phyloP scores from a whole-genome alignment of 2,888 invertebrate genomes.

The Eledone cirrhosa region DNA sequence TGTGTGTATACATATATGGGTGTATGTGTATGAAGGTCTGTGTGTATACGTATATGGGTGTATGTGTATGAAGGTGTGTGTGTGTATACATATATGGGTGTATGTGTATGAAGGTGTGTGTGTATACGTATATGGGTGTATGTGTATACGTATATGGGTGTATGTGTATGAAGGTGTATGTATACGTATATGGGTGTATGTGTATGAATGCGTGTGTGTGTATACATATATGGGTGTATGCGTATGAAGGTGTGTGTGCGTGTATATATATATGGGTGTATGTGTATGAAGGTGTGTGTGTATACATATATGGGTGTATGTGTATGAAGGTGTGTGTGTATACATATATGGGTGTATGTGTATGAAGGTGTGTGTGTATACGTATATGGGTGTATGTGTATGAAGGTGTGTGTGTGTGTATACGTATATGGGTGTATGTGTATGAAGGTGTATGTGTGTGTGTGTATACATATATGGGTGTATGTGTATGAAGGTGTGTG shows the following conservation, averaged over 20 bases:
- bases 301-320: not conserved
- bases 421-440: too few species aligned
- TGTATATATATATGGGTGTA: constrained; percentile 24
- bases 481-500: too few species aligned
- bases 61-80: not conserved
- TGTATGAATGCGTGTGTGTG: constrained; percentile 18
- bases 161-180: not conserved
- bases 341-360: too few species aligned
- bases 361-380: too few species aligned
- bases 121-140: not conserved
- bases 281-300: not conserved
- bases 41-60: not conserved
- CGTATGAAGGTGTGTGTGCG: constrained; percentile 27
- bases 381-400: too few species aligned
- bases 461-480: too few species aligned
- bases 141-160: not conserved
- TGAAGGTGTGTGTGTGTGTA: too few species aligned
- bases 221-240: constrained; percentile 23
- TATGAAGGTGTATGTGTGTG: too few species aligned
- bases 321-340: not conserved
- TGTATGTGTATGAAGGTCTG: not conserved
- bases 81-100: not conserved
- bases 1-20: not conserved
- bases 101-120: not conserved
- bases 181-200: constrained; percentile 13